A percentile compares a stretch with the other conserved stretches of the same genome.
These are phyloP conservation scores for Drosophila flavopinicola DNA, from an alignment of 2,888 invertebrate species.

Conservation along the genomic window DNA sequence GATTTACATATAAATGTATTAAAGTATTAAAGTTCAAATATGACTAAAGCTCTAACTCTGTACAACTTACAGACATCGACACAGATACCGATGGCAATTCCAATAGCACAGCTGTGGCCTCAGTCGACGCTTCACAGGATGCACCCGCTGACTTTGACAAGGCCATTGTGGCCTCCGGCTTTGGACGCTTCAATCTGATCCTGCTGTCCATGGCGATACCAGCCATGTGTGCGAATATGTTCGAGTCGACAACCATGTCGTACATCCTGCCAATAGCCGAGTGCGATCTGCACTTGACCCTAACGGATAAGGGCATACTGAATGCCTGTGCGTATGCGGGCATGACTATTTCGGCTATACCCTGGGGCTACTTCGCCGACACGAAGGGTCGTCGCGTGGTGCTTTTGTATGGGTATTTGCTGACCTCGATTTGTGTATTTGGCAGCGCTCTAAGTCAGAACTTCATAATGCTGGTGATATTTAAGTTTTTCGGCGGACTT, in stretches of 20 bases:
- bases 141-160: conserved; percentile 88
- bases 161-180: conserved; percentile 89
- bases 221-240: conserved; percentile 88
- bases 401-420: conserved; percentile 88
- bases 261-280: conserved; percentile 91
- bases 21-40: no score
- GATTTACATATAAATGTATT: no score
- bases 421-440: conserved; percentile 88
- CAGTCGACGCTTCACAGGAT: conserved; percentile 16
- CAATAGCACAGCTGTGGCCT: conserved; percentile 33
- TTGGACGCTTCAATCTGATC: conserved; percentile 89
- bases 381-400: conserved; percentile 89
- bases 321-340: conserved; percentile 90
- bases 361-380: conserved; percentile 92
- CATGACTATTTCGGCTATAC: conserved; percentile 90
- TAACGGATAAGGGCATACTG: conserved; percentile 89
- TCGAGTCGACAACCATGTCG: conserved; percentile 89
- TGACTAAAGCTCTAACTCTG: not conserved
- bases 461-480: conserved; percentile 88
- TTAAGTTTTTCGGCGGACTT: conserved; percentile 90
- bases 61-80: conserved; percentile 31
- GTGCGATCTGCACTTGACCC: conserved; percentile 89
- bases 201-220: conserved; percentile 87
- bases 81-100: conserved; percentile 41
- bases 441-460: conserved; percentile 88